phyloP scores from a whole-genome alignment of 2,888 invertebrate genomes.

The Torymus auratus region DNA sequence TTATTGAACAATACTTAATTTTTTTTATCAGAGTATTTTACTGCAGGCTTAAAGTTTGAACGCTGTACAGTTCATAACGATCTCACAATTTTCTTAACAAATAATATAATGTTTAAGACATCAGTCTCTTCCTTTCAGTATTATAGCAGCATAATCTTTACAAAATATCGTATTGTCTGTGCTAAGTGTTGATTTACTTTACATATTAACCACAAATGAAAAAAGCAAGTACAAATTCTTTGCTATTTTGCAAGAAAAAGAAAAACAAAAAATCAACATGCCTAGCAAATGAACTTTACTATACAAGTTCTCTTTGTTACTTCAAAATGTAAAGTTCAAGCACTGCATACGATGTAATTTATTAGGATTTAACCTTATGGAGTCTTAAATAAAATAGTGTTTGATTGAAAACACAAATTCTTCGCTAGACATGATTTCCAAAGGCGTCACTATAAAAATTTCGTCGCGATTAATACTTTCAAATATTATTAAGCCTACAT shows the following conservation, averaged over 20 bases:
- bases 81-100: conserved; percentile 45
- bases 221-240: conserved; percentile 38
- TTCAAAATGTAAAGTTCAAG: conserved; percentile 50
- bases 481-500: conserved; percentile 64
- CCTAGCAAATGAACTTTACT: conserved; percentile 45
- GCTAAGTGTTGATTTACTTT: conserved; percentile 47
- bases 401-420: conserved; percentile 61
- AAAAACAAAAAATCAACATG: conserved; percentile 41
- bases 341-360: conserved; percentile 49
- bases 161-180: conserved; percentile 54
- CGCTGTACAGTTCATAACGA: conserved; percentile 32
- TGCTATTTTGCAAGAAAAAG: conserved; percentile 38
- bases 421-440: conserved; percentile 49
- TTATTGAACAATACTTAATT: conserved; percentile 29
- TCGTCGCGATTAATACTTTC: conserved; percentile 64
- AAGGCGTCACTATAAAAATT: conserved; percentile 53
- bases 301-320: conserved; percentile 34
- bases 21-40: conserved; percentile 51
- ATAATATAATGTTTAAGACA: conserved; percentile 49
- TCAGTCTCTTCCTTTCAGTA: conserved; percentile 55
- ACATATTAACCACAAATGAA: conserved; percentile 47
- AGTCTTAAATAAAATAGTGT: conserved; percentile 65
- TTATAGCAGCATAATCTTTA: conserved; percentile 49
- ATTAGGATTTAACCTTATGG: conserved; percentile 44
- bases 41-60: conserved; percentile 43